Percentiles rank a stretch among this genome's conserved stretches.
These are phyloP conservation scores for Rhombomys opimus DNA, from an alignment of 2,113 vertebrate genomes.

Conservation along the genomic window DNA sequence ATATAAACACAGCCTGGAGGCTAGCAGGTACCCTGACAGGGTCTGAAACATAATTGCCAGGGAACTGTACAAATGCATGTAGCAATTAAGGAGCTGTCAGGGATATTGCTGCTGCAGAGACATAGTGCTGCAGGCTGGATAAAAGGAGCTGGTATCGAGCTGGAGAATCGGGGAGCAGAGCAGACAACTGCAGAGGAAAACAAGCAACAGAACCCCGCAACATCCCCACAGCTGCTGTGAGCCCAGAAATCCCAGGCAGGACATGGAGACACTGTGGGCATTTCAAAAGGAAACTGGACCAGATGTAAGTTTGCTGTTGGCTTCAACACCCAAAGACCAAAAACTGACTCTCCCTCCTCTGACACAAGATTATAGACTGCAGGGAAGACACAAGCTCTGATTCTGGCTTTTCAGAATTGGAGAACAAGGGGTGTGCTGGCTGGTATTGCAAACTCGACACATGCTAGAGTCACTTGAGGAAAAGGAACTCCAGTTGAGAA, in stretches of 20 bases:
- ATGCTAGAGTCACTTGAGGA: neutral
- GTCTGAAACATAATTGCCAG: constrained; percentile 83
- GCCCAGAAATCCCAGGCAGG: neutral
- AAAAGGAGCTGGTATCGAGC: neutral
- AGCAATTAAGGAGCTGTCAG: constrained; percentile 88
- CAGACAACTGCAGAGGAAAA: neutral
- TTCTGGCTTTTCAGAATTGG: neutral
- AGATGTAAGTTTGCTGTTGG: neutral
- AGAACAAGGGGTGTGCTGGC: neutral
- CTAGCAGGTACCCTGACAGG: constrained; percentile 76
- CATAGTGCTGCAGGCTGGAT: constrained; percentile 56
- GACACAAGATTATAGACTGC: neutral
- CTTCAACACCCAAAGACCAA: neutral
- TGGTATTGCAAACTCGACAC: neutral
- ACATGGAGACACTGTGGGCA: neutral
- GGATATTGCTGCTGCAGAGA: constrained; percentile 68
- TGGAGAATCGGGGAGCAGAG: neutral
- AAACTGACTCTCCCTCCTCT: neutral
- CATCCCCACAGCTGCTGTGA: accelerated
- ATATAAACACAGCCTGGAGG: constrained; percentile 77
- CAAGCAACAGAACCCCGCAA: accelerated
- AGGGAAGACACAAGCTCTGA: neutral
- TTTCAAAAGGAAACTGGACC: neutral
- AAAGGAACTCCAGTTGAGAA: neutral
- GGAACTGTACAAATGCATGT: constrained; percentile 80